A percentile compares a stretch with the other conserved stretches of the same genome.
phyloP scores from a whole-genome alignment of 92 coral and sea anemone species.

The Blastomussa wellsi region DNA sequence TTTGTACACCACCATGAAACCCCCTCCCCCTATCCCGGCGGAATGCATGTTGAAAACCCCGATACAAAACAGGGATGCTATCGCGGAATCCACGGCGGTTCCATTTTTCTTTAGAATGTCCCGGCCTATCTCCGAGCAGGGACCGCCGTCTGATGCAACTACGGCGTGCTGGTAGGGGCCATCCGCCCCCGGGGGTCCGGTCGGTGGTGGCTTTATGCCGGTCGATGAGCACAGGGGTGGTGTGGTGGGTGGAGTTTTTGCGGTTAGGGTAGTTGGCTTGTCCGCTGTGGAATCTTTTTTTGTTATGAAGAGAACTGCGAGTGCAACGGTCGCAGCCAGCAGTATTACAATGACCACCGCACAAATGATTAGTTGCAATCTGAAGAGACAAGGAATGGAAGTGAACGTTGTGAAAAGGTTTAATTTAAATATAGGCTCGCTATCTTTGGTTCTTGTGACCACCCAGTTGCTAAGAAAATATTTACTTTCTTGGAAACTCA shows the following conservation, averaged over 20 bases:
- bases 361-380: not conserved
- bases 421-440: too few species aligned
- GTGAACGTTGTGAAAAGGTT: too few species aligned
- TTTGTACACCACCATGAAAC: constrained; percentile 57
- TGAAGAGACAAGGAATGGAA: not conserved
- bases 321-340: constrained; percentile 16
- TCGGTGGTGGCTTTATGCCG: constrained; percentile 26
- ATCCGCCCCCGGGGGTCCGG: constrained; percentile 55
- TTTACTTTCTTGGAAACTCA: too few species aligned
- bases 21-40: constrained; percentile 66
- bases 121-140: constrained; percentile 76
- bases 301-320: constrained; percentile 16
- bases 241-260: constrained; percentile 40
- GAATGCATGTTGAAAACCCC: constrained; percentile 90
- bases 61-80: constrained; percentile 76
- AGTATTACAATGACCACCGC: constrained; percentile 12
- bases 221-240: constrained; percentile 24
- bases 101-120: constrained; percentile 70
- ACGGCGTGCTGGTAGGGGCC: constrained; percentile 70
- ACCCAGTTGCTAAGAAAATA: too few species aligned
- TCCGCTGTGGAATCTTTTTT: constrained; percentile 3
- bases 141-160: constrained; percentile 68
- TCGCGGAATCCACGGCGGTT: constrained; percentile 84
- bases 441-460: too few species aligned
- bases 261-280: constrained; percentile 29